Percentiles rank a stretch among this genome's conserved stretches.
These are phyloP conservation scores for Cylas formicarius DNA, from an alignment of 1,140 invertebrate genomes.

Conservation along the genomic window DNA sequence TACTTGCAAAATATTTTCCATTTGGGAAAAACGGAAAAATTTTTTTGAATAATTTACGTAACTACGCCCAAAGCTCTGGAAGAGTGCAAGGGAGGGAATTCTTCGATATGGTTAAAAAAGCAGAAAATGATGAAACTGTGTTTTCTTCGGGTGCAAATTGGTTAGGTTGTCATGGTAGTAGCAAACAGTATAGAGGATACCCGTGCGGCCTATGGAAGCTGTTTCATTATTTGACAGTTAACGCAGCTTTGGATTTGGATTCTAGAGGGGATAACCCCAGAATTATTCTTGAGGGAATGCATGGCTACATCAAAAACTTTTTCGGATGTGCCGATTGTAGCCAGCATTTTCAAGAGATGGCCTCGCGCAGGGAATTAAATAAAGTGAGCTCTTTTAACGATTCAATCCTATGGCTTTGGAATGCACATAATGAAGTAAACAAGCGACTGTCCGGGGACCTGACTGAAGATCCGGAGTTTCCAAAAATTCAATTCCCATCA, in stretches of 20 bases:
- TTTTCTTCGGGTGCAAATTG: conserved; percentile 58
- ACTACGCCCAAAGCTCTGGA: conserved; percentile 40
- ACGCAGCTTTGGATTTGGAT: conserved; percentile 49
- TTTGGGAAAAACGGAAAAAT: conserved; percentile 54
- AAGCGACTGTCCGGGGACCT: conserved; percentile 72
- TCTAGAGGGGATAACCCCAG: conserved; percentile 47
- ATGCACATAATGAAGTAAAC: conserved; percentile 91
- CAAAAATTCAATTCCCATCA: conserved; percentile 87
- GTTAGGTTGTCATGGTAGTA: conserved; percentile 77
- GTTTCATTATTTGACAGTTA: conserved; percentile 89
- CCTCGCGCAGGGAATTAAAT: conserved; percentile 56
- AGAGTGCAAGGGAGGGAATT: conserved; percentile 54
- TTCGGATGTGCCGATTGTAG: conserved; percentile 91
- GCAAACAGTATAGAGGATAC: conserved; percentile 71
- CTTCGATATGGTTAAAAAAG: conserved; percentile 45
- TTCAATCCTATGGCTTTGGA: conserved; percentile 89
- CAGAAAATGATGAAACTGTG: conserved; percentile 50
- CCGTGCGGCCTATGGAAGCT: conserved; percentile 93
- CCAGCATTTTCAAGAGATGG: conserved; percentile 80
- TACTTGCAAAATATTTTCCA: conserved; percentile 69
- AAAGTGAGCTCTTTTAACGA: conserved; percentile 64
- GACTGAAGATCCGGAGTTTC: conserved; percentile 85
- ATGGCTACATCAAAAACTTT: conserved; percentile 85
- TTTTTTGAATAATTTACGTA: conserved; percentile 52
- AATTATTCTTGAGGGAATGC: conserved; percentile 72